Base-by-base conservation (phyloP, 92 coral and sea anemone genomes). In the Micromussa lordhowensis region DNA sequence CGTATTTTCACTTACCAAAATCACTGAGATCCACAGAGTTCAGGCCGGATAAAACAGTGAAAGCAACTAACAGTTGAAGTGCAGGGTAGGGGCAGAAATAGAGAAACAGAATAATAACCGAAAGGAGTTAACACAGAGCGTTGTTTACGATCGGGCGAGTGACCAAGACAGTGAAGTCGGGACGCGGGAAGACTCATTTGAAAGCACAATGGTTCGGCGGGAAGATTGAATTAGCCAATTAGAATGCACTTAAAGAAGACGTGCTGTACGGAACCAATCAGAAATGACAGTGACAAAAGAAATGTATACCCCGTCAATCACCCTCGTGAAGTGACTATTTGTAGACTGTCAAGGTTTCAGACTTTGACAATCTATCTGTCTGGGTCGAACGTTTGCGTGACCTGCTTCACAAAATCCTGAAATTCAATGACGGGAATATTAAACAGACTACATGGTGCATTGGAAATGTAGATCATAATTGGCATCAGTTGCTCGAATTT, bases 191-290 rank as follows among this genome's bases (percentile, higher is more conserved):
- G 51, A 1, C 10, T 44, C 6, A 40, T 40, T 40, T 40, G 0
- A 40, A 0, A 40, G 36, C 13, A 10, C 19, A 26, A 17, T 38
- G 13, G 44, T 74, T 85, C 34, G 84, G 93, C 93, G 93, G 90
- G 90, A 90, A 90, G 79, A 80, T 86, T 85, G 75, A 86, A 81
- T 82, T 82, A 86, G 73, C 93, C 87, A 90, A 86, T 86, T 73
- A 82, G 40, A 82, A 26, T 30, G 59, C 38, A 22, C 38, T 11
- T 34, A 61, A 2, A 66, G 21, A 8, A 22, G 13, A 81, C 59
- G n/a, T 24, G 75, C 57, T 68, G 31, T 10, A 22, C 54, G 32
- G 32, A 36, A 64, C 85, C 74, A 81, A 81, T 81, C 75, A 59
- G 22, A 24, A 32, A 22, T 17, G 19, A 24, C 5, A 18, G 35